These are phyloP conservation scores for Amphibalanus amphitrite DNA, from an alignment of 1,140 invertebrate species.

Conservation along the genomic window DNA sequence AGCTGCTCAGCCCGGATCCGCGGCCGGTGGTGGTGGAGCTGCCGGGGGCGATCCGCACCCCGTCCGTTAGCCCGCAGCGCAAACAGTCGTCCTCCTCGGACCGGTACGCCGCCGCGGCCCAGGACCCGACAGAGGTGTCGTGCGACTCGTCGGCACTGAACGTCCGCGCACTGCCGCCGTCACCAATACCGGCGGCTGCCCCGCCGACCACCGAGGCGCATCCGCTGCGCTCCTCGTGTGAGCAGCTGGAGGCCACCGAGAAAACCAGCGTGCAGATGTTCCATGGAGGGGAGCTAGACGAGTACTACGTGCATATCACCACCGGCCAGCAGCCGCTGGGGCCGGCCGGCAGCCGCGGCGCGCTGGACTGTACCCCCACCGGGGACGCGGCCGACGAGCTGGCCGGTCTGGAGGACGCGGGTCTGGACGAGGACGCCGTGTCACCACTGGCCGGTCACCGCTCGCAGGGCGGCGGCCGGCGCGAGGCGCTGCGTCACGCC, in stretches of 20 bases:
- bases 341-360: constrained; percentile 12
- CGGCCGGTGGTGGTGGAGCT: background rate
- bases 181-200: constrained; percentile 12
- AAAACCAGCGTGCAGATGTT: background rate
- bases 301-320: constrained; percentile 2
- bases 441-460: constrained; percentile 35
- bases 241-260: background rate
- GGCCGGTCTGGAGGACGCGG: constrained; percentile 26
- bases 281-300: background rate
- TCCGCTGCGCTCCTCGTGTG: constrained; percentile 2
- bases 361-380: constrained; percentile 27
- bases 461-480: constrained; percentile 29
- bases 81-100: background rate
- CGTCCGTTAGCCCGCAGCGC: background rate
- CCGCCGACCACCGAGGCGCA: background rate
- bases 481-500: background rate
- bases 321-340: background rate
- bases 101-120: too few relatives aligned
- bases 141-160: background rate
- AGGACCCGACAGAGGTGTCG: background rate
- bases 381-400: constrained; percentile 35
- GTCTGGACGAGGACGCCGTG: background rate
- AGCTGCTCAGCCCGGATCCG: background rate
- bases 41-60: background rate
- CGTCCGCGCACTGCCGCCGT: constrained; percentile 11